phyloP scores from a whole-genome alignment of 2,888 invertebrate genomes.

The Alitta virens region DNA sequence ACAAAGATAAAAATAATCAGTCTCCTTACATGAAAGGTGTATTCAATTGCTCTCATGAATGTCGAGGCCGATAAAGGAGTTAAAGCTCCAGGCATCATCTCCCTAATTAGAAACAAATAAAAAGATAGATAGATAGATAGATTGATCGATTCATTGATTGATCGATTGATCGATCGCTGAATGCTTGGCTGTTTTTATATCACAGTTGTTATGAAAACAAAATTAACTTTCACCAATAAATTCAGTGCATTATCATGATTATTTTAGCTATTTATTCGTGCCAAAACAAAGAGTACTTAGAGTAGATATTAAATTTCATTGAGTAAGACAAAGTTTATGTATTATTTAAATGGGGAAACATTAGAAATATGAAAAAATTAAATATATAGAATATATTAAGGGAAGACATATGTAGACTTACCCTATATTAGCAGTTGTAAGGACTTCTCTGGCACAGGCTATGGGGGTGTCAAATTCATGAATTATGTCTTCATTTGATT shows the following conservation, averaged over 20 bases:
- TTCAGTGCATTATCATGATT: too few relatives aligned
- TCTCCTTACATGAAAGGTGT: slow-evolving; percentile 38
- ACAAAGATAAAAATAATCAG: neutral
- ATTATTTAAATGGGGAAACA: neutral
- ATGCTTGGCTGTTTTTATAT: too few relatives aligned
- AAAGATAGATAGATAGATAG: neutral
- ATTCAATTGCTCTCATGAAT: slow-evolving; percentile 44
- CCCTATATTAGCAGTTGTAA: slow-evolving; percentile 74
- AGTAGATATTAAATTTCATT: too few relatives aligned
- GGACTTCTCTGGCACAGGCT: slow-evolving; percentile 66
- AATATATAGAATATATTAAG: too few relatives aligned
- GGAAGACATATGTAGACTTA: too few relatives aligned
- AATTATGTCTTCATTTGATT: slow-evolving; percentile 75
- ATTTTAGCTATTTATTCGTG: too few relatives aligned
- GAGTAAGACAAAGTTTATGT: too few relatives aligned
- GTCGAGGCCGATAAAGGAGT: slow-evolving; percentile 61
- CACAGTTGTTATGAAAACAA: too few relatives aligned
- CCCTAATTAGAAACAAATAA: slow-evolving; percentile 50
- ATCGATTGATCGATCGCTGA: too few relatives aligned
- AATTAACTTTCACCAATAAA: too few relatives aligned
- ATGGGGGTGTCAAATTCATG: slow-evolving; percentile 75
- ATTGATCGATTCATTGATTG: too few relatives aligned
- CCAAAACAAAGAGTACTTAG: too few relatives aligned
- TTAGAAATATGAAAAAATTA: slow-evolving; percentile 40
- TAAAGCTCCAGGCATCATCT: slow-evolving; percentile 68